phyloP scores from a whole-genome alignment of 1,140 invertebrate species.

The Uloborus diversus region DNA sequence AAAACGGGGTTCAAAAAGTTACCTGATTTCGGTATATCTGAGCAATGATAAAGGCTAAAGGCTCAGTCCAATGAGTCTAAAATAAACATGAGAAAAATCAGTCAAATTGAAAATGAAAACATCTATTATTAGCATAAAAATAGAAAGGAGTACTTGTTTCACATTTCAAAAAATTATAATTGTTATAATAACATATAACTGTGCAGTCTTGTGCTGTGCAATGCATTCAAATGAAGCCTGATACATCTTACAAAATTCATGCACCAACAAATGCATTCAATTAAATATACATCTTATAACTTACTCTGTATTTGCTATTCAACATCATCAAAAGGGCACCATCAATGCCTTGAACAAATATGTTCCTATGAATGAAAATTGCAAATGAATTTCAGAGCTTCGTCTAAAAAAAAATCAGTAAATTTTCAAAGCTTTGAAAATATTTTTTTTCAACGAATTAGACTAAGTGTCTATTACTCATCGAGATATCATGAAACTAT shows the following conservation, averaged over 20 bases:
- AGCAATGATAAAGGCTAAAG: conserved; percentile 79
- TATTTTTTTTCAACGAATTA: no score
- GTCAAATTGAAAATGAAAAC: conserved; percentile 9
- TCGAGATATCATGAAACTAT: no score
- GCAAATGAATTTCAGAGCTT: not conserved
- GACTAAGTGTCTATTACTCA: no score
- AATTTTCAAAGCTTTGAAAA: no score
- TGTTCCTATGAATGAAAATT: conserved; percentile 73
- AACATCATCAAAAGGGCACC: conserved; percentile 76
- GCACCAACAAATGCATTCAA: no score
- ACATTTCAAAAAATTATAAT: no score
- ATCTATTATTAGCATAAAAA: not conserved
- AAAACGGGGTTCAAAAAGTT: not conserved
- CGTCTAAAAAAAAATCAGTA: not conserved
- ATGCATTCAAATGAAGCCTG: not conserved
- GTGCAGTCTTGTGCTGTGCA: no score
- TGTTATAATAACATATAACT: no score
- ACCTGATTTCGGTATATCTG: conserved; percentile 78
- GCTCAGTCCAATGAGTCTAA: conserved; percentile 73
- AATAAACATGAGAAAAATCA: no score
- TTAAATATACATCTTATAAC: no score
- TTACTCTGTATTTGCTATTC: conserved; percentile 73
- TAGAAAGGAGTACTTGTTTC: not conserved
- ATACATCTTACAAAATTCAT: not conserved
- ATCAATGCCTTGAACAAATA: conserved; percentile 79